Evolutionary conservation across 2,113 vertebrate genomes (phyloP).

Genomic region (Dryoscopus gambensis): DNA sequence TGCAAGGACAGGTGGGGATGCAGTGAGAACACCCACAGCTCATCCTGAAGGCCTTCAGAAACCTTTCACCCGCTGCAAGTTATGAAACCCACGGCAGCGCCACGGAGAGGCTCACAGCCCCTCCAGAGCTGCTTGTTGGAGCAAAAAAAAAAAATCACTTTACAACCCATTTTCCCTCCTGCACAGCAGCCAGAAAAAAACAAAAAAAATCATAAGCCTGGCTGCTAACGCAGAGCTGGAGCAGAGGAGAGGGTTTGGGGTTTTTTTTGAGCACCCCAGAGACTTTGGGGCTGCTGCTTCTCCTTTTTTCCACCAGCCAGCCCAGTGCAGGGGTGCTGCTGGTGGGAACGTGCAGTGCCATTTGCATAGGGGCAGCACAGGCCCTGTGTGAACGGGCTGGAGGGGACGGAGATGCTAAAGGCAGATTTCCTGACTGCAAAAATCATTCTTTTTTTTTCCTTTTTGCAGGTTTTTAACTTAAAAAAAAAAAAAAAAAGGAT

Average conservation of each 20-base stretch:
- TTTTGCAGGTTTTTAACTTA: background rate
- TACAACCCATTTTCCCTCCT: background rate
- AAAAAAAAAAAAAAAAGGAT: background rate
- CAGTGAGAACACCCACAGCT: background rate
- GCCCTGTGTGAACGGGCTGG: background rate
- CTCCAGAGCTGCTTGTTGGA: background rate
- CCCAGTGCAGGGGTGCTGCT: background rate
- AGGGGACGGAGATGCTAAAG: background rate
- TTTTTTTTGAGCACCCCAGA: background rate
- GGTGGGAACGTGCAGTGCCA: constrained; percentile 8
- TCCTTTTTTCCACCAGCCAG: background rate
- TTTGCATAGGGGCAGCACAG: background rate
- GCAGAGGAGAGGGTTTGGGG: background rate
- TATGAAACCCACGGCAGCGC: background rate
- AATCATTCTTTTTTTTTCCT: too few relatives aligned
- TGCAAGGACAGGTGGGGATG: constrained; percentile 19
- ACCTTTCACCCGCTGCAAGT: background rate
- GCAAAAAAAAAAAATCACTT: background rate
- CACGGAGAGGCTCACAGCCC: rapidly evolving
- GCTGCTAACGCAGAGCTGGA: background rate
- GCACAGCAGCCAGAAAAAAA: rapidly evolving
- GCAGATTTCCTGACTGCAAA: constrained; percentile 13
- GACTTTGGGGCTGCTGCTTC: constrained; percentile 13
- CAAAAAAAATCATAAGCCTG: background rate
- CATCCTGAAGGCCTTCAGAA: rapidly evolving